A percentile compares a stretch with the other conserved stretches of the same genome.
These are phyloP conservation scores for Chymomyza procnemis DNA, from an alignment of 2,888 invertebrate species.

Conservation along the genomic window DNA sequence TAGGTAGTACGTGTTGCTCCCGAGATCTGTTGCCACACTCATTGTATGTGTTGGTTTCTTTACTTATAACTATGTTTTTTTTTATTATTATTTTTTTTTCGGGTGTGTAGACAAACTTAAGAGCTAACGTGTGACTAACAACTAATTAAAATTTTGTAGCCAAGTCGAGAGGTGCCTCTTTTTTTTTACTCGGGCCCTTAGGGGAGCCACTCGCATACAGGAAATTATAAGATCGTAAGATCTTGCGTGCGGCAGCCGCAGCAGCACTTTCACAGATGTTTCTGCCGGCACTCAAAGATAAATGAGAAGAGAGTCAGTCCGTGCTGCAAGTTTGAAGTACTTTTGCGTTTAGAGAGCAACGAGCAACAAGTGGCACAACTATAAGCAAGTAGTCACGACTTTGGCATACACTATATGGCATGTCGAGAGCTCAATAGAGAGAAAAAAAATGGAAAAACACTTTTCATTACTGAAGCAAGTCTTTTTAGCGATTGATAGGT, in stretches of 20 bases:
- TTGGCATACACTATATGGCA: no score
- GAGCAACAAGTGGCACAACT: background rate
- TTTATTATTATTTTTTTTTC: background rate
- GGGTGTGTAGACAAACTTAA: background rate
- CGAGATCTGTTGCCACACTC: background rate
- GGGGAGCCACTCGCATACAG: background rate
- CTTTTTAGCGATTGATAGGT: no score
- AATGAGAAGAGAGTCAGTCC: background rate
- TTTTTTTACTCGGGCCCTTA: background rate
- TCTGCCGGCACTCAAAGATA: background rate
- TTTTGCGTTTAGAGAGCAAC: background rate
- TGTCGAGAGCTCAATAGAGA: no score
- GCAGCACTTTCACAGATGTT: background rate
- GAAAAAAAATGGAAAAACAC: no score
- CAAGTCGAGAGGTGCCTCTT: background rate
- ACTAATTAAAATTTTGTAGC: background rate
- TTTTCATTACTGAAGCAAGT: no score
- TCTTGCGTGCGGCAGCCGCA: background rate
- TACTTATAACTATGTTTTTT: background rate
- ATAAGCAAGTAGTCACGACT: no score
- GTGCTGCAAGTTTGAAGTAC: background rate
- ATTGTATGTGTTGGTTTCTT: background rate
- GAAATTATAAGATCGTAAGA: background rate
- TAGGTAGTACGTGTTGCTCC: slow-evolving; percentile 13
- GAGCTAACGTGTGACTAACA: background rate